Evolutionary conservation across 2,113 vertebrate species (phyloP).

Genomic region (Clarias gariepinus): DNA sequence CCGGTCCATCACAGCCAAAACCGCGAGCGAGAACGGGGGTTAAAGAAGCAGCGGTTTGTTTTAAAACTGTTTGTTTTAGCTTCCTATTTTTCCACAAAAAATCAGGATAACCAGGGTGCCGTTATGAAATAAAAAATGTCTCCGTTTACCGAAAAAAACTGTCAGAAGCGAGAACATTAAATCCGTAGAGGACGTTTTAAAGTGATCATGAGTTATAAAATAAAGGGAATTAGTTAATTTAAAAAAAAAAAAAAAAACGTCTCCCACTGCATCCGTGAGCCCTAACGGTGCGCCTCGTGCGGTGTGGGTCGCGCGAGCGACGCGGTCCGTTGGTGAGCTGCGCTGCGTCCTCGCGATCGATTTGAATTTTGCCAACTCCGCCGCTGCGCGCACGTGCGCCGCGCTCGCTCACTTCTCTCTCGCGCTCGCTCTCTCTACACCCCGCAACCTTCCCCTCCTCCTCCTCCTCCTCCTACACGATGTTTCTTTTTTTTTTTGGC

Average conservation of each 20-base stretch:
- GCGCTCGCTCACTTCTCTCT: neutral
- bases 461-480: slow-evolving; percentile 57
- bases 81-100: neutral
- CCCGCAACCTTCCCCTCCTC: slow-evolving; percentile 68
- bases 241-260: neutral
- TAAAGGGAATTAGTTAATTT: neutral
- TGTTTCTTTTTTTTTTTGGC: neutral
- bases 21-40: neutral
- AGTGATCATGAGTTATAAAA: neutral
- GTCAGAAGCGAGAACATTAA: neutral
- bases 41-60: neutral
- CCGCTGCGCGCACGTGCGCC: slow-evolving; percentile 76
- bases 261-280: neutral
- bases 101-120: neutral
- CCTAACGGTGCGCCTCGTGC: neutral
- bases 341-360: slow-evolving; percentile 73
- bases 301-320: neutral
- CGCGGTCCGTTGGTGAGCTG: neutral
- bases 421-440: slow-evolving; percentile 40
- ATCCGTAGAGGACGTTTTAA: neutral
- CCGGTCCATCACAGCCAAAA: slow-evolving; percentile 51
- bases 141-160: neutral
- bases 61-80: neutral
- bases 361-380: slow-evolving; percentile 72
- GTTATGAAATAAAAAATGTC: neutral